Percentiles rank a stretch among this genome's conserved stretches.
Evolutionary conservation across 2,888 invertebrate species (phyloP).

Genomic region (Encarsia formosa): DNA sequence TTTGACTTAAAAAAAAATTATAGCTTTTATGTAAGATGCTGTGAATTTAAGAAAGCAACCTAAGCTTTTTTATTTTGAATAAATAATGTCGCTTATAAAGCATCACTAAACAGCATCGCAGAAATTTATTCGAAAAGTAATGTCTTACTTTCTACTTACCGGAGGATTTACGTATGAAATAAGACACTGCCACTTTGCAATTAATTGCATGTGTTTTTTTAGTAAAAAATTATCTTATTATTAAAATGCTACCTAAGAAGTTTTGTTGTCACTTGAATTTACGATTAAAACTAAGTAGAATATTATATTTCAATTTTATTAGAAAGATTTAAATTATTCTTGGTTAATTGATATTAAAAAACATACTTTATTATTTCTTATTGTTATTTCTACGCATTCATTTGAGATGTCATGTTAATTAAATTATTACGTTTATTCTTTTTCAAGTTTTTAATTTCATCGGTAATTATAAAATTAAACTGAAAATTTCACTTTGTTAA

Average conservation of each 20-base stretch:
- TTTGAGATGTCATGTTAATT: not conserved
- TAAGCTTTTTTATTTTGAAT: slow-evolving; percentile 4
- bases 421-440: not conserved
- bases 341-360: slow-evolving; percentile 17
- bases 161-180: slow-evolving; percentile 7
- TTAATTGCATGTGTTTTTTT: slow-evolving; percentile 4
- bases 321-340: slow-evolving; percentile 19
- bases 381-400: not conserved
- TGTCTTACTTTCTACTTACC: slow-evolving; percentile 9
- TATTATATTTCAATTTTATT: slow-evolving; percentile 14
- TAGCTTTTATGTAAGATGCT: slow-evolving; percentile 6
- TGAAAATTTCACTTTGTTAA: no score
- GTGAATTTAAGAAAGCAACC: slow-evolving; percentile 6
- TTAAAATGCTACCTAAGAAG: not conserved
- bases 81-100: slow-evolving; percentile 12
- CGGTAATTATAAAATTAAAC: not conserved
- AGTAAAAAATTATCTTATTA: slow-evolving; percentile 1
- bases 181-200: slow-evolving; percentile 23
- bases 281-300: no score
- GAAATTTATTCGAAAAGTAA: not conserved
- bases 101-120: slow-evolving; percentile 1
- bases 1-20: slow-evolving; percentile 2
- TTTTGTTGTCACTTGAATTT: slow-evolving; percentile 4
- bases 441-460: slow-evolving; percentile 5
- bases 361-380: slow-evolving; percentile 1